Evolutionary conservation across 2,888 invertebrate genomes (phyloP), one percentile per base, ranked within the genome.

Genomic region (Chymomyza procnemis): DNA sequence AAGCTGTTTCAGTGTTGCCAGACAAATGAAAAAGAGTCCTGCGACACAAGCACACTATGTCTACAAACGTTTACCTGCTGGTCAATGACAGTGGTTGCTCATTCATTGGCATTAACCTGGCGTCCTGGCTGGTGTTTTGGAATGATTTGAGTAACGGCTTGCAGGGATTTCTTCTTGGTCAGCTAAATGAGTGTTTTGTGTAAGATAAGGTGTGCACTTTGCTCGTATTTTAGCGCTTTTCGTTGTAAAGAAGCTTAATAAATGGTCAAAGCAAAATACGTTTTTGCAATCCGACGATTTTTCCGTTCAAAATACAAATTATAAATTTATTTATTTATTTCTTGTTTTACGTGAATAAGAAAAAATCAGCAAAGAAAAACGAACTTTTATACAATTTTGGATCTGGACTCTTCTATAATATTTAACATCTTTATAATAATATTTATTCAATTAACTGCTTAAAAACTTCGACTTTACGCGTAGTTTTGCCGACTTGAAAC

Each of bases 171-270:
- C 19, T 47, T 55, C 48, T 55, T 48, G 60, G 64, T 69, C 85
- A 71, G 66, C 82, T 75, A 85, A 85, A 81, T 87, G 85, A 79
- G 87, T 81, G 81, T 82, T 87, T 63, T 61, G 69, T 21, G 64
- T 58, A 80, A 82, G 81, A 81, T 81, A 87, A 73, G 73, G 63
- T 64, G 9, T 54, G 71, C 52, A 63, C 67, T 67, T 68, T 67
- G 63, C 67, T 79, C 74, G 80, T 73, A 79, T 72, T 74, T 78
- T 61, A 74, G 69, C 67, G 79, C 76, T 81, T 78, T 78, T 64
- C 57, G 18, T 48, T 50, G 50, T 48, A 18, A 56, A 55, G 46
- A 61, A 55, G 58, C 54, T 47, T 19, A 54, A 68, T 72, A 41
- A 41, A 12, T 41, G 34, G 34, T 12, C 3, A 41, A 3, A 41